Evolutionary conservation across 2,888 invertebrate genomes (phyloP), one percentile per base, ranked within the genome.

Genomic region (Clanis bilineata): DNA sequence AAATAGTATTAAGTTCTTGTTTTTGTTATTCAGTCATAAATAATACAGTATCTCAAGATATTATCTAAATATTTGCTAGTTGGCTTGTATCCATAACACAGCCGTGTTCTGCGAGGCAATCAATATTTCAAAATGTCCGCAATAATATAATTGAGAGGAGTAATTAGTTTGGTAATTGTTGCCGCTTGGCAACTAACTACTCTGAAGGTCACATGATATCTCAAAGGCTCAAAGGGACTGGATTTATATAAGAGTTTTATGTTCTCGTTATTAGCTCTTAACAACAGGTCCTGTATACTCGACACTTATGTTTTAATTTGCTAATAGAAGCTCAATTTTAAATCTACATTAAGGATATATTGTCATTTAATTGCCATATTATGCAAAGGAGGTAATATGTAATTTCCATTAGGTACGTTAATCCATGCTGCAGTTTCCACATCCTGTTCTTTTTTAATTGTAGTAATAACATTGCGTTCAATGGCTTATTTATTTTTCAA

Each of bases 91-190:
- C 32, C 28, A 51, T 51, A 18, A 28, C 6, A 36, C 18, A 41
- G 18, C 41, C 41, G 41, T 41, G 41, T 41, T 41, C 41, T 10
- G 28, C 51, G 10, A 32, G 28, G 56, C 56, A 56, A 56, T 43
- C 57, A n/a, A 41, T 41, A 57, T 57, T 41, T 57, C 57, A 43
- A 41, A 57, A 25, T 39, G 15, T 57, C 41, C 41, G n/a, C 57
- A 43, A 57, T 57, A 41, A 43, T 57, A 39, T 21, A 22, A 25
- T 56, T 22, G 23, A 43, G 57, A 43, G 25, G 55, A 56, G 44
- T 10, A 32, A 51, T 51, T 21, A 32, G 51, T 51, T 51, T 32
- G 18, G 18, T 28, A 51, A 51, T 28, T 18, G 32, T 32, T 51
- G 9, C 51, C 51, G 51, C 15, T 28, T 51, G 58, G 15, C 51